Evolutionary conservation across 2,113 vertebrate species (phyloP).

Genomic region (Morphnarchus princeps): DNA sequence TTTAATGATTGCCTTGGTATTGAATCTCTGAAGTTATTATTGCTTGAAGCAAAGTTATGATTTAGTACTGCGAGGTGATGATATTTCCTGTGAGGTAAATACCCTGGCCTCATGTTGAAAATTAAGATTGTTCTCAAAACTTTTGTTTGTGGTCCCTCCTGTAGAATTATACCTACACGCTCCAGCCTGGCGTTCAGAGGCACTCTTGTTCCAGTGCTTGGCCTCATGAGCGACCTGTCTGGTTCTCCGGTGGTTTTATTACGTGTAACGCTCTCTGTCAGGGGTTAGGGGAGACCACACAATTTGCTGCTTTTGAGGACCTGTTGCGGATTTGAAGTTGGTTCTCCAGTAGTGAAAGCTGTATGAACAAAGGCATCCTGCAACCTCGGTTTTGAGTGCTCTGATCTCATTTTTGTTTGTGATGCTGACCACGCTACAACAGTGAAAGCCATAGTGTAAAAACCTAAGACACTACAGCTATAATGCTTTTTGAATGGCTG

Average conservation of each 20-base stretch:
- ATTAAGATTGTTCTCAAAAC: background rate
- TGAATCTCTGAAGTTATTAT: background rate
- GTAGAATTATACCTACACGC: background rate
- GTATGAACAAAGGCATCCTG: background rate
- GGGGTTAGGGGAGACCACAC: background rate
- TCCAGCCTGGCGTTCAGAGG: background rate
- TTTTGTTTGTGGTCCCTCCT: background rate
- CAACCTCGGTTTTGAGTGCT: background rate
- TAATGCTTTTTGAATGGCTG: background rate
- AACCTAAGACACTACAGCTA: background rate
- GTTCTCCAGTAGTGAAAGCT: background rate
- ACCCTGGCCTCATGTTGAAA: background rate
- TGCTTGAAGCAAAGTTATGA: background rate
- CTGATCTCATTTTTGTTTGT: background rate
- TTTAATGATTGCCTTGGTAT: background rate
- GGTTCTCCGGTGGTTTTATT: background rate
- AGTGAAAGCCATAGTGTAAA: background rate
- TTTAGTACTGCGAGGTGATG: background rate
- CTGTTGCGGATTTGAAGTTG: background rate
- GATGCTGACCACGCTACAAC: fast-evolving
- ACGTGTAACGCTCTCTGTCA: background rate
- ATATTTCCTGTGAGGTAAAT: background rate
- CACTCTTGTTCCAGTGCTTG: background rate
- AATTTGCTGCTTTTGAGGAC: background rate
- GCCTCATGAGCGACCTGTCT: background rate